phyloP scores from a whole-genome alignment of 2,113 vertebrate species.

The Himantopus leucocephalus region DNA sequence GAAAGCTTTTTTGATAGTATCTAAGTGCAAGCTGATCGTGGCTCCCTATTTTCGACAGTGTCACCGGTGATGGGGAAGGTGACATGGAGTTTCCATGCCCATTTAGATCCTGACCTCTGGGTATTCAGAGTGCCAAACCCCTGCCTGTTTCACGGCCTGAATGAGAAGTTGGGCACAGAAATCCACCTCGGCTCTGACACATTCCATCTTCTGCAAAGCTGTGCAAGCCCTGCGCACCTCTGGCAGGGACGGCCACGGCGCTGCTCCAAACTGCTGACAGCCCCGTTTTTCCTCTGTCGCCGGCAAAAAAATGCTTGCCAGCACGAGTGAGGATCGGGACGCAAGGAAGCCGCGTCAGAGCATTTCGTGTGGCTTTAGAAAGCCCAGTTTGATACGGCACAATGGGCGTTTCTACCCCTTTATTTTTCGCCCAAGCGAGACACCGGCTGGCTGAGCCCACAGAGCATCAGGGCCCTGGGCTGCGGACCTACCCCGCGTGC shows the following conservation, averaged over 20 bases:
- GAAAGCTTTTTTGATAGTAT: background rate
- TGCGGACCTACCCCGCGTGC: background rate
- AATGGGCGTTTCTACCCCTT: background rate
- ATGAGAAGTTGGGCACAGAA: background rate
- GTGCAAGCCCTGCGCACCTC: background rate
- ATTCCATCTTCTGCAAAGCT: background rate
- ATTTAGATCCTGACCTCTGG: background rate
- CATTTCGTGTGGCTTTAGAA: background rate
- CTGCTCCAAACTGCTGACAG: background rate
- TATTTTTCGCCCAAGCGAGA: background rate
- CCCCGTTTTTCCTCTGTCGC: background rate
- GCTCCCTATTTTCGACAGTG: background rate
- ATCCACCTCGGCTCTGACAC: background rate
- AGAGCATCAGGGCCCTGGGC: background rate
- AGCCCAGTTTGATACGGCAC: background rate
- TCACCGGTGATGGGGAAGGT: background rate
- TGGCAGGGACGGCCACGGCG: background rate
- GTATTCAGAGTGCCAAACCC: background rate
- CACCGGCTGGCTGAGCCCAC: background rate
- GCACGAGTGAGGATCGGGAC: background rate
- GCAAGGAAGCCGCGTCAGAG: background rate
- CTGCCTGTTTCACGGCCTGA: background rate
- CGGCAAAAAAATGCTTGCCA: background rate
- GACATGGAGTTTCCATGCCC: fast-evolving
- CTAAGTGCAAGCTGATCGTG: background rate